Evolutionary conservation across 2,888 invertebrate genomes (phyloP), one percentile per base, ranked within the genome.

Genomic region (Andrena trimmerana): DNA sequence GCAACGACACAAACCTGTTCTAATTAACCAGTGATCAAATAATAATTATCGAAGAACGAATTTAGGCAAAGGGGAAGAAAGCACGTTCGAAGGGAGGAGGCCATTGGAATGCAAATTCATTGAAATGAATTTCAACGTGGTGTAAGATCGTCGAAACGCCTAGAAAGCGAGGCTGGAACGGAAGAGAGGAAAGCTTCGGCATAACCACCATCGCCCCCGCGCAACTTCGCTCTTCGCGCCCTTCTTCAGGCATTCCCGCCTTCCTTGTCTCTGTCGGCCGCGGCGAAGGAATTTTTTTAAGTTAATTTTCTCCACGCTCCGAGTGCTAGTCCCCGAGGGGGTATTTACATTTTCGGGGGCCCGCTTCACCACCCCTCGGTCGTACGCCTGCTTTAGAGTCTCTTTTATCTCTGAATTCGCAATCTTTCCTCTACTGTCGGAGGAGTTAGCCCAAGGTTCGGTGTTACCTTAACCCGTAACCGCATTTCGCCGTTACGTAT

Each of bases 31-130:
- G 67, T 81, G 81, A 85, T 87, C 86, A 72, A 83, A 81, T 85
- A 82, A 86, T 89, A 90, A 85, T 89, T 79, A 84, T 84, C 80
- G 36, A 65, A 69, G 70, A 81, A 80, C 69, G 74, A 69, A 68
- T 71, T 68, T 27, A 59, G 70, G 16, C 20, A 62, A 75, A 57
- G 33, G 2, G n/a, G 29, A 52, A 74, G 24, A 42, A 72, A 42
- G 65, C 59, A 65, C 36, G 59, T 70, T 27, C 6, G 67, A 57
- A 48, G 16, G 20, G 63, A 2, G 4, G 27, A 68, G 65, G 68
- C 79, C 71, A 84, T 89, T 82, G 86, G 86, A 88, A 92, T 92
- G 92, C 90, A 92, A 92, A 92, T 92, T 91, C 89, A 92, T 92
- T 92, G 87, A 90, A 92, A 92, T 92, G 89, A 92, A 92, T 91